Evolutionary conservation across 2,113 vertebrate genomes (phyloP).

Genomic region (Nanorana parkeri): DNA sequence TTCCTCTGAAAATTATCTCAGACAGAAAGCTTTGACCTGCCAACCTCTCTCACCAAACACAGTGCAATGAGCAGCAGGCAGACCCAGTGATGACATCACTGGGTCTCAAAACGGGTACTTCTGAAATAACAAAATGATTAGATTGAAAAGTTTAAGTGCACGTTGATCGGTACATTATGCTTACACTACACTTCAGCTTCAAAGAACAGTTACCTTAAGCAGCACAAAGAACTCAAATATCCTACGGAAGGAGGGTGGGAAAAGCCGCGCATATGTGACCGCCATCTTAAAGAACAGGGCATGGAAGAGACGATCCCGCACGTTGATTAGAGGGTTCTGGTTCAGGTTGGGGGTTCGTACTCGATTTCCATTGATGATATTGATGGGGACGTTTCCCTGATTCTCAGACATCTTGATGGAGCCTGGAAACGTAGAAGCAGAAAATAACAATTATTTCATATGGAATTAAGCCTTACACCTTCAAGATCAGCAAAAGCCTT

Average conservation of each 20-base stretch:
- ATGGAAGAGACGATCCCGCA: constrained; percentile 95
- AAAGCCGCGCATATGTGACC: constrained; percentile 96
- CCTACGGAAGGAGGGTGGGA: constrained; percentile 91
- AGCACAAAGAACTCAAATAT: constrained; percentile 96
- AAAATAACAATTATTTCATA: background rate
- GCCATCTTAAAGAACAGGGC: constrained; percentile 99
- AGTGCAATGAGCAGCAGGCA: too few species aligned
- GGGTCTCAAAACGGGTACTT: too few species aligned
- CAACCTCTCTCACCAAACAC: too few species aligned
- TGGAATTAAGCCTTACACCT: background rate
- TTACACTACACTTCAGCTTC: too few species aligned
- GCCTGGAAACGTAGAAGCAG: background rate
- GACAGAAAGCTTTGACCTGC: too few species aligned
- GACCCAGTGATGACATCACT: too few species aligned
- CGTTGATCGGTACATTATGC: too few species aligned
- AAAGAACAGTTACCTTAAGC: constrained; percentile 83
- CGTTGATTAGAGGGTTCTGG: constrained; percentile 96
- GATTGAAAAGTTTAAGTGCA: too few species aligned
- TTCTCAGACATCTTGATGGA: constrained; percentile 84
- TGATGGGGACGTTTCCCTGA: constrained; percentile 63
- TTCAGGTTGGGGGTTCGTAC: constrained; percentile 89
- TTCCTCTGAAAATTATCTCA: too few species aligned
- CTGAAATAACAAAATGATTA: too few species aligned
- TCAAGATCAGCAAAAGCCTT: too few species aligned
- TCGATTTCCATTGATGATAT: constrained; percentile 75